Percentiles rank a stretch among this genome's conserved stretches.
phyloP scores from a whole-genome alignment of 2,113 vertebrate genomes.

The Calyptommatus sinebrachiatus region DNA sequence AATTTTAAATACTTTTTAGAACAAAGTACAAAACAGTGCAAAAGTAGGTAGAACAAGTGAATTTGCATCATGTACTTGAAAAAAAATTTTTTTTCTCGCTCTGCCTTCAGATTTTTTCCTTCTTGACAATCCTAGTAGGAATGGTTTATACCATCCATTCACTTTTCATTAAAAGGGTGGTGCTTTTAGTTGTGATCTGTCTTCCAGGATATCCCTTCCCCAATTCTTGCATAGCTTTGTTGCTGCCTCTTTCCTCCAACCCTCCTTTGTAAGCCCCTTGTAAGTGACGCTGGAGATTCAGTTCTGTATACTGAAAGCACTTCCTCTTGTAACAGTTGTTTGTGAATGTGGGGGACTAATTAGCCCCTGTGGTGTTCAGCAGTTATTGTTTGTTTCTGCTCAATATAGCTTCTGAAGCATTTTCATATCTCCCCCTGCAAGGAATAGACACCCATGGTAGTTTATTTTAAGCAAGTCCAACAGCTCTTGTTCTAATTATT shows the following conservation, averaged over 20 bases:
- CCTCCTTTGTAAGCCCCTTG: background rate
- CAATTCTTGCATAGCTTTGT: background rate
- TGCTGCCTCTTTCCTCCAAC: background rate
- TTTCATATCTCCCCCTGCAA: conserved; percentile 30
- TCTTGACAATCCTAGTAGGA: too few species aligned
- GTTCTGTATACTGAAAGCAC: conserved; percentile 15
- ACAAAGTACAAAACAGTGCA: too few species aligned
- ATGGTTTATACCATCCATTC: too few species aligned
- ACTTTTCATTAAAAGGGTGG: background rate
- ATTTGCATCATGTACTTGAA: too few species aligned
- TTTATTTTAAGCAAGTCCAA: conserved; percentile 47
- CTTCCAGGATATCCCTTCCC: background rate
- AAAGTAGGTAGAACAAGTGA: too few species aligned
- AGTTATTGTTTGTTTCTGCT: conserved; percentile 29
- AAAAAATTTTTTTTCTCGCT: too few species aligned
- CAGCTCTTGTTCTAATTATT: conserved; percentile 32
- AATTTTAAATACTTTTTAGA: too few species aligned
- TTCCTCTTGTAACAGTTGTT: background rate
- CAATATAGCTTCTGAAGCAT: conserved; percentile 14
- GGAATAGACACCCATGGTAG: conserved; percentile 28
- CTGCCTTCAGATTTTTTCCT: too few species aligned
- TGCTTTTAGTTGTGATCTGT: background rate
- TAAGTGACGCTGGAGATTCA: background rate
- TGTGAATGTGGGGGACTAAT: conserved; percentile 17
- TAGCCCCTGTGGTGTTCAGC: conserved; percentile 6